A percentile compares a stretch with the other conserved stretches of the same genome.
Evolutionary conservation across 2,888 invertebrate genomes (phyloP).

Genomic region (Steromphala cineraria): DNA sequence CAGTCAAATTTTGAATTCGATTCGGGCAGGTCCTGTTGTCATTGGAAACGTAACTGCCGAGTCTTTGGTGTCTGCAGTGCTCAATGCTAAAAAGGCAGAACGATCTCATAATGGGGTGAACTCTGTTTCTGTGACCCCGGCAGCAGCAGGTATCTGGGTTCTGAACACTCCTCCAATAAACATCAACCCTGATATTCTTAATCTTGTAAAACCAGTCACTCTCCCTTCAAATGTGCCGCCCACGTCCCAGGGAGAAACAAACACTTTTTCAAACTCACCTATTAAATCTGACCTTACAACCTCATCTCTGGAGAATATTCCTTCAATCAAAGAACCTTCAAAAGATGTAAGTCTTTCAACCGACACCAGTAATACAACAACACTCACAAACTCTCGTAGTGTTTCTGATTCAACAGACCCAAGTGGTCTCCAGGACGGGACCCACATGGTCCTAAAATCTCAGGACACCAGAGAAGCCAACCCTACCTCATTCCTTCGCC

Average conservation of each 20-base stretch:
- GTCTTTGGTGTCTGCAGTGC: not conserved
- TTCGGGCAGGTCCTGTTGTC: not conserved
- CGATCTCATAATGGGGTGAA: not conserved
- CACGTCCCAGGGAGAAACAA: no score
- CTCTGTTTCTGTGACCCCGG: not conserved
- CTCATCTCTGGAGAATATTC: not conserved
- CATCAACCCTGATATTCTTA: conserved; percentile 6
- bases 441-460: not conserved
- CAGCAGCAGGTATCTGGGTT: conserved; percentile 5
- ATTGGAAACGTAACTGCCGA: not conserved
- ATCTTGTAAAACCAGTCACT: not conserved
- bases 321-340: not conserved
- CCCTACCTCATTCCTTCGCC: conserved; percentile 8
- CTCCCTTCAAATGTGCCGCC: not conserved
- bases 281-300: no score
- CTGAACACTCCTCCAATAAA: conserved; percentile 9
- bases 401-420: not conserved
- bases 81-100: not conserved
- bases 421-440: not conserved
- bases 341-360: not conserved
- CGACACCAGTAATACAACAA: no score
- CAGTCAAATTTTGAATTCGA: no score
- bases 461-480: not conserved
- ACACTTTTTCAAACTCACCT: no score
- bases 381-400: not conserved